Conservation (phyloP, 1,140 invertebrate genomes). For the Neelides sp. region DNA sequence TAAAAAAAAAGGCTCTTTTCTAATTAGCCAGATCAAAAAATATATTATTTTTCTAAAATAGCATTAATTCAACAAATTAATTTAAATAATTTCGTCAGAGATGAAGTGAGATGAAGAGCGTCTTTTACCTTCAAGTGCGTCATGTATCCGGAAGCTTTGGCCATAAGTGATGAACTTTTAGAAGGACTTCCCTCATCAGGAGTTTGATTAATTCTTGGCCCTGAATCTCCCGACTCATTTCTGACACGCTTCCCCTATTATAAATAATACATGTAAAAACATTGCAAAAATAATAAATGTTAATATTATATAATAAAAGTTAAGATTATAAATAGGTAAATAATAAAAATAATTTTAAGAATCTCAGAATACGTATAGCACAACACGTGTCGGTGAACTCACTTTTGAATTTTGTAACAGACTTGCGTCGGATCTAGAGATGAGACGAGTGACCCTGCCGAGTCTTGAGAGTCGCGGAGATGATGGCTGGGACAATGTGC, state of each 20-base stretch:
- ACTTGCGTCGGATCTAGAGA: slow-evolving; percentile 29
- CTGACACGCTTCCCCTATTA: slow-evolving; percentile 14
- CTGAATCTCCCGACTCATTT: slow-evolving; percentile 20
- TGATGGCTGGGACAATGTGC: not conserved
- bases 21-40: too few species aligned
- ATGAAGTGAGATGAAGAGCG: too few species aligned
- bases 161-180: slow-evolving; percentile 16
- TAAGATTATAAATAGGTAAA: not conserved
- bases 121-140: slow-evolving; percentile 23
- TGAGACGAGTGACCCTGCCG: slow-evolving; percentile 17
- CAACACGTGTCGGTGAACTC: not conserved
- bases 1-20: too few species aligned
- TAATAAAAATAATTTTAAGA: not conserved
- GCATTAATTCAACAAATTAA: too few species aligned
- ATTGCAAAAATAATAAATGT: not conserved
- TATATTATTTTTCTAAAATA: too few species aligned
- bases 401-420: not conserved
- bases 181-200: slow-evolving; percentile 20
- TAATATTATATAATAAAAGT: not conserved
- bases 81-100: too few species aligned
- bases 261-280: not conserved
- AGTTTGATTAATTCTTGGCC: not conserved
- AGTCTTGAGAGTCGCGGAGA: slow-evolving; percentile 27
- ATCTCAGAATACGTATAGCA: not conserved
- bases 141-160: slow-evolving; percentile 24